Evolutionary conservation across 2,797 vertebrate species (phyloP).

Genomic region (Diplodus puntazzo): DNA sequence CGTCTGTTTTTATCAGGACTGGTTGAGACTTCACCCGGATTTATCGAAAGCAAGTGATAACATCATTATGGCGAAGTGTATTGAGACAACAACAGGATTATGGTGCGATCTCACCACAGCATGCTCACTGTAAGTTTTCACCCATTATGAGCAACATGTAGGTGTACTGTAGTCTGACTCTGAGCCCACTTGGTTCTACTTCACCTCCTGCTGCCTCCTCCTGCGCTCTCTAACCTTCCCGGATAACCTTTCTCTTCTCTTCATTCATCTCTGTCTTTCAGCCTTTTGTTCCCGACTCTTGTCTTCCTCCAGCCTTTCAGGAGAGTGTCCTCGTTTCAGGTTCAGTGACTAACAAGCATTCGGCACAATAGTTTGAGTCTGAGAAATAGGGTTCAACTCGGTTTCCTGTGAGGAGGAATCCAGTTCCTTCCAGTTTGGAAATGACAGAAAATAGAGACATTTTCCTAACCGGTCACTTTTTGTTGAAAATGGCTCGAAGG

Average conservation of each 20-base stretch:
- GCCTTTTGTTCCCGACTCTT: slow-evolving; percentile 64
- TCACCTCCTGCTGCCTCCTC: slow-evolving; percentile 24
- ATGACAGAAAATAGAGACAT: slow-evolving; percentile 19
- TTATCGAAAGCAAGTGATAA: slow-evolving; percentile 15
- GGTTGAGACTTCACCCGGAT: slow-evolving; percentile 7
- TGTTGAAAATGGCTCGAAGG: too few relatives aligned
- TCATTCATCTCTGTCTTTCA: slow-evolving; percentile 64
- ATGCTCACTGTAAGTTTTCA: background rate
- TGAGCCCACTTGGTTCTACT: slow-evolving; percentile 1
- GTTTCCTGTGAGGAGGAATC: slow-evolving; percentile 48
- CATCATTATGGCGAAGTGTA: slow-evolving; percentile 18
- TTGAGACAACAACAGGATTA: slow-evolving; percentile 15
- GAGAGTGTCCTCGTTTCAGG: slow-evolving; percentile 69
- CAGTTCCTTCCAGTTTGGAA: slow-evolving; percentile 49
- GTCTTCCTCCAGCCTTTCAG: slow-evolving; percentile 65
- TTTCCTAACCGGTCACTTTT: background rate
- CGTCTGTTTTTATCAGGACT: background rate
- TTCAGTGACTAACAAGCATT: slow-evolving; percentile 72
- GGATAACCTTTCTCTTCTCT: slow-evolving; percentile 25
- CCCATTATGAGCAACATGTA: background rate
- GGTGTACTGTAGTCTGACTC: slow-evolving; percentile 4
- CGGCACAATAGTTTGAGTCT: slow-evolving; percentile 56
- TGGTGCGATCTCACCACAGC: slow-evolving; percentile 6
- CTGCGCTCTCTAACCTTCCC: slow-evolving; percentile 60
- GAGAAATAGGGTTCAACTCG: slow-evolving; percentile 34